Base-by-base conservation (phyloP, 1,140 invertebrate genomes). In the Macrosteles quadrilineatus region DNA sequence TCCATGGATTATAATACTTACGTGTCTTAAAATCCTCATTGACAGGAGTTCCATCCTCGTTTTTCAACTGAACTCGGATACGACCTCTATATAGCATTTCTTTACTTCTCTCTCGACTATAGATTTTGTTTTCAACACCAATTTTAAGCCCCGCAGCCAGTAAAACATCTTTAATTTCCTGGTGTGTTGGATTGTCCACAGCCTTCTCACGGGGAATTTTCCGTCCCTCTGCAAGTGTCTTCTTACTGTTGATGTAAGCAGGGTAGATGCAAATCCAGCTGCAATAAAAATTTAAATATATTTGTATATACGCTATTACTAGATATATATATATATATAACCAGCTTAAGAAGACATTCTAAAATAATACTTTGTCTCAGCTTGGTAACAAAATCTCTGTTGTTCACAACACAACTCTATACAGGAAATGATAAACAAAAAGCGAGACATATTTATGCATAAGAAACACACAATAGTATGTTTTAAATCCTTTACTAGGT, bases 241-340 rank as follows among this genome's bases (percentile, higher is more conserved):
- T 97, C 77, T 95, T 97, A 73, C 89, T 96, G 77, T 99, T 98
- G 23, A 99, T 85, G 76, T 99, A 99, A 0, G 94, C 90, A 45
- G 98, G 98, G 83, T 99, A 99, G 68, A 99, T 92, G 76, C 94
- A 97, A 67, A 98, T 88, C 97, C 97, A 99, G 76, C 96, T 96
- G 77, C 17, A 82, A 82, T 75, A 77, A 74, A n/a, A n/a, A n/a
- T n/a, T n/a, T n/a, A n/a, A n/a, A n/a, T n/a, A n/a, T n/a, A n/a
- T n/a, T n/a, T n/a, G n/a, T n/a, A n/a, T n/a, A n/a, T n/a, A n/a
- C n/a, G n/a, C n/a, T n/a, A n/a, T n/a, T n/a, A n/a, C n/a, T n/a
- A n/a, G n/a, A n/a, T n/a, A n/a, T n/a, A n/a, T n/a, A n/a, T n/a
- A n/a, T n/a, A n/a, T n/a, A n/a, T n/a, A n/a, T n/a, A n/a, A n/a